Conservation (phyloP, 1,140 invertebrate genomes). For the Bombus polaris region DNA sequence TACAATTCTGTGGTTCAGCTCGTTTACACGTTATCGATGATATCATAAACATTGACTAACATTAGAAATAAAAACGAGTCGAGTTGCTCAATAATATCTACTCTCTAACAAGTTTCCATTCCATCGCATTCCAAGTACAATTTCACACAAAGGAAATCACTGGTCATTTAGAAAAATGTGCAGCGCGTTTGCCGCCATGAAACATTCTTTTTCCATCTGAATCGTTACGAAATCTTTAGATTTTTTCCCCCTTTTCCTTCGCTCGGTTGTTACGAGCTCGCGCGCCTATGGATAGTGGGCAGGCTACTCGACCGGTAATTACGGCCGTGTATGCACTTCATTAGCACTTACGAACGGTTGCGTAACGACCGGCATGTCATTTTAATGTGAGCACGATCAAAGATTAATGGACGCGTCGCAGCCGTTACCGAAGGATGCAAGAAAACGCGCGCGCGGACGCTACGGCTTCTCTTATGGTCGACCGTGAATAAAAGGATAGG, state of each 20-base stretch:
- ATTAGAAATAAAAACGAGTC: background rate
- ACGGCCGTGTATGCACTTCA: slow-evolving; percentile 79
- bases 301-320: slow-evolving; percentile 78
- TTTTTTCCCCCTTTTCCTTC: slow-evolving; percentile 53
- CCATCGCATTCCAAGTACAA: background rate
- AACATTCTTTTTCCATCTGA: slow-evolving; percentile 13
- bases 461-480: slow-evolving; percentile 22
- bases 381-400: slow-evolving; percentile 77
- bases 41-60: background rate
- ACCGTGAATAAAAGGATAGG: slow-evolving; percentile 46
- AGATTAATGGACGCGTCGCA: slow-evolving; percentile 76
- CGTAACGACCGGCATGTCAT: slow-evolving; percentile 77
- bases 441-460: slow-evolving; percentile 59
- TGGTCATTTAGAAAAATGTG: background rate
- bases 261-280: slow-evolving; percentile 53
- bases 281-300: slow-evolving; percentile 73
- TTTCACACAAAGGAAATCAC: background rate
- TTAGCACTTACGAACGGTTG: slow-evolving; percentile 77
- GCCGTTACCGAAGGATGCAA: slow-evolving; percentile 73
- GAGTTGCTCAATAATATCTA: background rate
- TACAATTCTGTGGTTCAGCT: background rate
- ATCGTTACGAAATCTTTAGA: slow-evolving; percentile 16
- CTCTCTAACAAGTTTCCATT: background rate
- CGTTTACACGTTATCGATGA: background rate
- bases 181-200: background rate